Conservation (phyloP, 1,140 invertebrate genomes). For the Heliothis virescens region DNA sequence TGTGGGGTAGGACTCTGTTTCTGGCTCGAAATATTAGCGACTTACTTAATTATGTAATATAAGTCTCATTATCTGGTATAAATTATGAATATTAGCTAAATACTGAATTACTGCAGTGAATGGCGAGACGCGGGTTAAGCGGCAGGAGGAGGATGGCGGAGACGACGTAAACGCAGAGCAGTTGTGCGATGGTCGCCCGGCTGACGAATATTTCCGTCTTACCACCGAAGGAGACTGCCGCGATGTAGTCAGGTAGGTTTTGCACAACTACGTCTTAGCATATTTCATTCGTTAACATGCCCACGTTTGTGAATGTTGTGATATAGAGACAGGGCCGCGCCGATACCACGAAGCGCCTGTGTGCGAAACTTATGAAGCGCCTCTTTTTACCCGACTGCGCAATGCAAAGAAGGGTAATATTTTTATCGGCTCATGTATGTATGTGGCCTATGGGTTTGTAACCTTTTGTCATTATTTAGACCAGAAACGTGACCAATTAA, state of each 20-base stretch:
- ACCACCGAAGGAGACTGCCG: conserved; percentile 94
- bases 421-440: too few species aligned
- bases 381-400: too few species aligned
- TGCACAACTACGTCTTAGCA: conserved; percentile 23
- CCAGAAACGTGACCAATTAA: too few species aligned
- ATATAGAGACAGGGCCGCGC: too few species aligned
- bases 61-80: neutral
- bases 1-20: conserved; percentile 1
- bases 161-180: conserved; percentile 92
- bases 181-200: conserved; percentile 93
- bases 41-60: neutral
- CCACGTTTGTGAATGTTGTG: conserved; percentile 28
- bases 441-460: too few species aligned
- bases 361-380: too few species aligned
- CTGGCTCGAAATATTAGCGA: conserved; percentile 12
- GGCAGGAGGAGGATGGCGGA: conserved; percentile 89
- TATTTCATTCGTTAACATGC: conserved; percentile 32
- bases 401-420: too few species aligned
- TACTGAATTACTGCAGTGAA: conserved; percentile 63
- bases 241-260: conserved; percentile 94
- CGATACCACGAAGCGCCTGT: too few species aligned
- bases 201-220: conserved; percentile 96
- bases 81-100: conserved; percentile 3
- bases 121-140: conserved; percentile 83
- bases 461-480: too few species aligned